phyloP scores from a whole-genome alignment of 2,888 invertebrate genomes.

The Cylindroiulus punctatus region DNA sequence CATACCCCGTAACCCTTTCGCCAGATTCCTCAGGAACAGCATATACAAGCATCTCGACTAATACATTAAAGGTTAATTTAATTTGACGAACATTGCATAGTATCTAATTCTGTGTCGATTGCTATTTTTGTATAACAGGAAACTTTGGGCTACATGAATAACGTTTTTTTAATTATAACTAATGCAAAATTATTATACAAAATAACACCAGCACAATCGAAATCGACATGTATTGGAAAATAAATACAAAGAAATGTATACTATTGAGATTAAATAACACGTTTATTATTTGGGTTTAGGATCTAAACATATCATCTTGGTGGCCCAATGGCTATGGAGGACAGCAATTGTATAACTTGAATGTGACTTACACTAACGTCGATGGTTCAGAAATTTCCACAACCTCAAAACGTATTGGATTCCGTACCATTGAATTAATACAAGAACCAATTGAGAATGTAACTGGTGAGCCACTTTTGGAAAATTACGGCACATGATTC shows the following conservation, averaged over 20 bases:
- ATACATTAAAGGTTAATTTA: neutral
- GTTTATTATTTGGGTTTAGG: slow-evolving; percentile 30
- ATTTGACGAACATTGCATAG: neutral
- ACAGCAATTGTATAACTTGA: slow-evolving; percentile 79
- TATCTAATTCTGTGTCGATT: too few relatives aligned
- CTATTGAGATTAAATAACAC: too few relatives aligned
- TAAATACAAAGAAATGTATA: too few relatives aligned
- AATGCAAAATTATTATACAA: too few relatives aligned
- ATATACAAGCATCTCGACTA: neutral
- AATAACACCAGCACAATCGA: too few relatives aligned
- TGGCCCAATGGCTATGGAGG: slow-evolving; percentile 95
- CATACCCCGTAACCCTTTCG: neutral
- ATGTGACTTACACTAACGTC: slow-evolving; percentile 68
- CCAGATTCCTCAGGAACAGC: neutral
- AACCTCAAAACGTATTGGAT: slow-evolving; percentile 79
- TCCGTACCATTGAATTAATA: slow-evolving; percentile 84
- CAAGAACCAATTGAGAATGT: slow-evolving; percentile 73
- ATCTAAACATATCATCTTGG: slow-evolving; percentile 75
- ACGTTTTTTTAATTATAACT: too few relatives aligned
- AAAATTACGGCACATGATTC: too few relatives aligned
- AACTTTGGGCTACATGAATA: too few relatives aligned
- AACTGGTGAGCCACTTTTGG: slow-evolving; percentile 47
- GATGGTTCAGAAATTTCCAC: slow-evolving; percentile 61
- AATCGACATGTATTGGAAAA: too few relatives aligned
- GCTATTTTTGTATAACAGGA: too few relatives aligned